phyloP scores from a whole-genome alignment of 1,140 invertebrate species.

The Magallana gigas region DNA sequence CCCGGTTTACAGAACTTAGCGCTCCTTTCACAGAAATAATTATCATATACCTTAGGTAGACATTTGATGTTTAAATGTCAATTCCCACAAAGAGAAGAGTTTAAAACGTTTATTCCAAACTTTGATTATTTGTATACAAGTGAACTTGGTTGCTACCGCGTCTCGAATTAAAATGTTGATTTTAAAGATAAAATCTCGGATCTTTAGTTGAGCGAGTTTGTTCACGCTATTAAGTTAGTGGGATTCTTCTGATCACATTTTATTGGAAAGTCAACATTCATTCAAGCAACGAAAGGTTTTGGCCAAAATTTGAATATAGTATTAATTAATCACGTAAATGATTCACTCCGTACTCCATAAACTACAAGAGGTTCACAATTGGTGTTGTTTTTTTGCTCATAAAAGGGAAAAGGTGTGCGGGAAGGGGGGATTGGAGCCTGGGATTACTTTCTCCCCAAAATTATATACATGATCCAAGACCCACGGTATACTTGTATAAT shows the following conservation, averaged over 20 bases:
- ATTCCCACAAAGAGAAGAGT: not conserved
- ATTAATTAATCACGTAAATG: slow-evolving; percentile 1
- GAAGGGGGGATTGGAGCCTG: no score
- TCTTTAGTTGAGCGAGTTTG: not conserved
- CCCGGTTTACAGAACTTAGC: not conserved
- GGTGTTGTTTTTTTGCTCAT: no score
- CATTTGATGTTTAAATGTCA: slow-evolving; percentile 15
- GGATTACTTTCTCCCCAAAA: no score
- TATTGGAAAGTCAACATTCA: not conserved
- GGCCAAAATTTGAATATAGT: not conserved
- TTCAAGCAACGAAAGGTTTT: not conserved
- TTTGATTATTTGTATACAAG: slow-evolving; percentile 15
- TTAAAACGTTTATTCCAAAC: not conserved
- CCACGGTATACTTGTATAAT: no score
- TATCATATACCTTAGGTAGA: slow-evolving; percentile 1
- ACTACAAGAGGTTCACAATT: no score
- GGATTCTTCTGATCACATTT: slow-evolving; percentile 2
- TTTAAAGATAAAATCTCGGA: slow-evolving; percentile 30
- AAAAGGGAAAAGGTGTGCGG: no score
- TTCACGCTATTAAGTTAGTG: not conserved
- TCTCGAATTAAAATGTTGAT: slow-evolving; percentile 36
- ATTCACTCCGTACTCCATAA: not conserved
- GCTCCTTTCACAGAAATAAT: slow-evolving; percentile 1
- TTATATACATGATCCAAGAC: no score
- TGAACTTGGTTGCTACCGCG: slow-evolving; percentile 14